Evolutionary conservation across 2,113 vertebrate species (phyloP).

Genomic region (Erinaceus europaeus): DNA sequence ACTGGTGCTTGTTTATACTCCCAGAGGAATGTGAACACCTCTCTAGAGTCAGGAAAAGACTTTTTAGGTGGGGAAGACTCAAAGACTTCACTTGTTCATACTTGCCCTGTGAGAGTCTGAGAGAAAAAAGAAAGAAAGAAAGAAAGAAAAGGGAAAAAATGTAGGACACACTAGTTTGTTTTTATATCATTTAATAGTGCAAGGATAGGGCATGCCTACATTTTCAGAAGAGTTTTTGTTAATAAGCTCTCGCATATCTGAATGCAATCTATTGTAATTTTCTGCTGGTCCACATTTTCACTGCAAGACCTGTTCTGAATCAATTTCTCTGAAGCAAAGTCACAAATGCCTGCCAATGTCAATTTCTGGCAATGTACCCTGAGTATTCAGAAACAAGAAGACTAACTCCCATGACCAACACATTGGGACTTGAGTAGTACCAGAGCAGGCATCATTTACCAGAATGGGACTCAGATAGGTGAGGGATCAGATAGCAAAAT

Average conservation of each 20-base stretch:
- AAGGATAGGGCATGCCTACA: background rate
- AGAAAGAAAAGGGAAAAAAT: no score
- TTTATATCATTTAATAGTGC: background rate
- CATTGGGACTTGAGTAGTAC: background rate
- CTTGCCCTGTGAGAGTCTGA: slow-evolving; percentile 15
- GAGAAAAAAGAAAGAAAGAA: no score
- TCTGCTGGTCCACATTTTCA: background rate
- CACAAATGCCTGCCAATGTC: background rate
- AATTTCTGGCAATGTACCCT: background rate
- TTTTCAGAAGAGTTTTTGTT: slow-evolving; percentile 9
- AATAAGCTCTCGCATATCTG: background rate
- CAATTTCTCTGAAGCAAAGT: slow-evolving; percentile 3
- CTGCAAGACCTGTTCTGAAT: slow-evolving; percentile 8
- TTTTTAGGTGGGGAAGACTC: background rate
- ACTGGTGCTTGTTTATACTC: background rate
- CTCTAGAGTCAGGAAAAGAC: background rate
- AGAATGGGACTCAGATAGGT: background rate
- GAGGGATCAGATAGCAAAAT: background rate
- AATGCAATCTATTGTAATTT: background rate
- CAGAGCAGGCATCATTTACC: background rate
- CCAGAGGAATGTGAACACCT: background rate
- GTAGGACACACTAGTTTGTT: background rate
- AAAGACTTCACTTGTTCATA: slow-evolving; percentile 28
- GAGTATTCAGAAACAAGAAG: background rate
- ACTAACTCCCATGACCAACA: background rate